Evolutionary conservation across 2,888 invertebrate genomes (phyloP).

Genomic region (Sepioteuthis lessoniana): DNA sequence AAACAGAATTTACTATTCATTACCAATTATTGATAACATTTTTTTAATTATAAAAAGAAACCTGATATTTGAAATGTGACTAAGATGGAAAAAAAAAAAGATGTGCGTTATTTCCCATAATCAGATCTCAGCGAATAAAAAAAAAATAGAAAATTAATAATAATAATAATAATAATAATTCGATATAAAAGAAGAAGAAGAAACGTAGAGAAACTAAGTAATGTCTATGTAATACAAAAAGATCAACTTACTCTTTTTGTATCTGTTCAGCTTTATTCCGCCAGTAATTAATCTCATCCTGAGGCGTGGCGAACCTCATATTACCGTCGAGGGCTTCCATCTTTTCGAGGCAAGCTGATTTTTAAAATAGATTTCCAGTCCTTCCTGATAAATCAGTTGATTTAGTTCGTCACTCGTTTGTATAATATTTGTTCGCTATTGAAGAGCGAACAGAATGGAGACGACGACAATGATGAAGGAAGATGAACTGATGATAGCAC

Average conservation of each 20-base stretch:
- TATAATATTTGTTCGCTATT: neutral
- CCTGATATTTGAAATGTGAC: no score
- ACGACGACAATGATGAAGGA: neutral
- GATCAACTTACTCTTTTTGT: constrained; percentile 40
- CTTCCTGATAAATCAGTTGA: neutral
- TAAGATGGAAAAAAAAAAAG: no score
- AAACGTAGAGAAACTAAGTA: no score
- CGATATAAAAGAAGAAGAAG: no score
- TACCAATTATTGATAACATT: no score
- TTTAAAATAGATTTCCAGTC: neutral
- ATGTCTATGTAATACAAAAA: neutral
- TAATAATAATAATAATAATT: no score
- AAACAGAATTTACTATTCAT: no score
- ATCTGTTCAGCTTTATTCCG: constrained; percentile 36
- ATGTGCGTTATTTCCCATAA: no score
- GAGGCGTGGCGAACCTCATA: constrained; percentile 26
- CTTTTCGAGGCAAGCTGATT: neutral
- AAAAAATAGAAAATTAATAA: no score
- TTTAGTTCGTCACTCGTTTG: neutral
- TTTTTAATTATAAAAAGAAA: no score
- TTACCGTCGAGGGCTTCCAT: constrained; percentile 37
- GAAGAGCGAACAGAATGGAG: neutral
- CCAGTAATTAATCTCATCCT: constrained; percentile 45
- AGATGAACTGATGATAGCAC: neutral
- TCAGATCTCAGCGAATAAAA: no score